These are phyloP conservation scores for Fukomys damarensis DNA, from an alignment of 2,113 vertebrate genomes.

Conservation along the genomic window DNA sequence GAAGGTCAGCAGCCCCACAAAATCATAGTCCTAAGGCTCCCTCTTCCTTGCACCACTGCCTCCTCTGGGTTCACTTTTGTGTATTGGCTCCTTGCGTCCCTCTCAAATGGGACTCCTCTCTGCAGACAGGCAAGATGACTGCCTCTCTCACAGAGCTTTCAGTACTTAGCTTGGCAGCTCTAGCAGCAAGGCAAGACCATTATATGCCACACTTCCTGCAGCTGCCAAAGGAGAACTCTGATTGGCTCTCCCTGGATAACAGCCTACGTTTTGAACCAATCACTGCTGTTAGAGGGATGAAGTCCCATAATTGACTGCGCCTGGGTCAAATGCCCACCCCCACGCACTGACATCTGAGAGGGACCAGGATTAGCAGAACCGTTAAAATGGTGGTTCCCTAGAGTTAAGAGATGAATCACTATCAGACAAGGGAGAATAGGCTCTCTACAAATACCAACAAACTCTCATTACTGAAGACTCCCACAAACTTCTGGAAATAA, in stretches of 20 bases:
- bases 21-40: neutral
- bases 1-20: neutral
- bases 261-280: neutral
- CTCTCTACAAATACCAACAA: neutral
- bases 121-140: neutral
- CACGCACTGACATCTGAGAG: neutral
- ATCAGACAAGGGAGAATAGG: neutral
- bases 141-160: neutral
- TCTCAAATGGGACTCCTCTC: neutral
- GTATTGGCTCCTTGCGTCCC: neutral
- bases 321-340: neutral
- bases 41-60: accelerated
- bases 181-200: neutral
- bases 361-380: neutral
- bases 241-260: neutral
- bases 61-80: neutral
- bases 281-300: neutral
- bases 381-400: neutral
- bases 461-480: neutral
- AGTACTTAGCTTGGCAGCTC: neutral
- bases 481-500: neutral
- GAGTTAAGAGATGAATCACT: neutral
- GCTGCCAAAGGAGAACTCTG: neutral
- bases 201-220: no score
- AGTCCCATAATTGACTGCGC: neutral